These are phyloP conservation scores for Synergus gifuensis DNA, from an alignment of 2,888 invertebrate species.

Conservation along the genomic window DNA sequence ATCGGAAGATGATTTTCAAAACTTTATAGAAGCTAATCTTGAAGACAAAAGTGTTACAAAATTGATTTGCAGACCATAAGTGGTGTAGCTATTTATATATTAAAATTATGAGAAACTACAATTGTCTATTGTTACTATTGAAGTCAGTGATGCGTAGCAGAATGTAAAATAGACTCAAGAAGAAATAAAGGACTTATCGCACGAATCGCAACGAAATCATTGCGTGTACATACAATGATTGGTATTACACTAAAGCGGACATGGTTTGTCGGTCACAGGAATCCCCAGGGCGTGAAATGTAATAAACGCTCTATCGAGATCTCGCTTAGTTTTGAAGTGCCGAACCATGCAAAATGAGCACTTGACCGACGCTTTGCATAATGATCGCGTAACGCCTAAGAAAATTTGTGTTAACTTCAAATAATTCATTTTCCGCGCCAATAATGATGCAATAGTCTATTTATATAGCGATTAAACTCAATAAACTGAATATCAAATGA, in stretches of 20 bases:
- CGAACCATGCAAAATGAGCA: conserved; percentile 56
- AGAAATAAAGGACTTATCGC: not conserved
- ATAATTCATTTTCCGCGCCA: conserved; percentile 19
- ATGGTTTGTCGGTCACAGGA: conserved; percentile 54
- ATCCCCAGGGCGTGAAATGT: conserved; percentile 57
- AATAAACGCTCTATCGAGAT: conserved; percentile 55
- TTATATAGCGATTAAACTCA: conserved; percentile 29
- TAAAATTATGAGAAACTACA: not conserved
- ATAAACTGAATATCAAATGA: conserved; percentile 28
- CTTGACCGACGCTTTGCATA: conserved; percentile 54
- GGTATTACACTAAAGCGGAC: conserved; percentile 45
- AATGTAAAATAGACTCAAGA: not conserved
- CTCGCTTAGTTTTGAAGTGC: conserved; percentile 46
- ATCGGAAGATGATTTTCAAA: not conserved
- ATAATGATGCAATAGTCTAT: conserved; percentile 37
- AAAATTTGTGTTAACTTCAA: conserved; percentile 24
- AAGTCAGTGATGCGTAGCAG: not conserved
- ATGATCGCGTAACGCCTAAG: conserved; percentile 51
- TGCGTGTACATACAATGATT: conserved; percentile 8
- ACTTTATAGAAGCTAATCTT: not conserved
- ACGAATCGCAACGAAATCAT: not conserved
- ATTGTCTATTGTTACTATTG: not conserved
- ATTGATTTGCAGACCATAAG: not conserved
- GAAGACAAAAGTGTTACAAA: not conserved
- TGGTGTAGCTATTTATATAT: not conserved